Evolutionary conservation across 2,113 vertebrate genomes (phyloP), one percentile per base, ranked within the genome.

Genomic region (Hydrolagus affinis): DNA sequence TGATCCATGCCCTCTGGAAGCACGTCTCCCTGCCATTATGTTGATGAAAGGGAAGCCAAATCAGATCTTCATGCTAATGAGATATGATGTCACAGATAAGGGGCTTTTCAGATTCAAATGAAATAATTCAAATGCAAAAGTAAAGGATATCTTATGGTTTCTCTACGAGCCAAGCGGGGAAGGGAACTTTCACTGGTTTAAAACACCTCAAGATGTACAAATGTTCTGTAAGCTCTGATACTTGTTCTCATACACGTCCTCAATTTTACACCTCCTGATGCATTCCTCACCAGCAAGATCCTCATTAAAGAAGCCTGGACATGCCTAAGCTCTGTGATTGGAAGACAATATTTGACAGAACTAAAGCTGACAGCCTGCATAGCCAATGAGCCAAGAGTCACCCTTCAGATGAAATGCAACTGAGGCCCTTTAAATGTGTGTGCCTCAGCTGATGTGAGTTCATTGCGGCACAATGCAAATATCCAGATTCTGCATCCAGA

Each of bases 51-150:
- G 72, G 85, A 80, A 75, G n/a, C 85, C 87, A 90, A 87, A 89
- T 87, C 87, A 85, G 87, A 86, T 87, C 86, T 85, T 87, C 86
- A 88, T 89, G 92, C 91, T 92, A 93, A 94, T 91, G 89, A 91
- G 87, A 87, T 8, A 89, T 87, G 91, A 92, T 85, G 89, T 90
- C 90, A 93, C 90, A 90, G 90, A 91, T 92, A 91, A 94, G 91
- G 87, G 89, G 93, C 91, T 92, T 94, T 94, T 92, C 90, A 90
- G 88, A 92, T 92, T 94, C 86, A 92, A 92, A 92, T 70, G 87
- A 86, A 89, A 85, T 85, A 86, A 88, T 85, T 85, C 86, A 85
- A 87, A 86, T 87, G 10, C 56, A 66, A 86, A 68, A 28, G 21
- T 76, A 86, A 85, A 28, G 86, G 86, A 85, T 76, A 19, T 68